These are phyloP conservation scores for Deilephila porcellus DNA, from an alignment of 2,888 invertebrate genomes.

Conservation along the genomic window DNA sequence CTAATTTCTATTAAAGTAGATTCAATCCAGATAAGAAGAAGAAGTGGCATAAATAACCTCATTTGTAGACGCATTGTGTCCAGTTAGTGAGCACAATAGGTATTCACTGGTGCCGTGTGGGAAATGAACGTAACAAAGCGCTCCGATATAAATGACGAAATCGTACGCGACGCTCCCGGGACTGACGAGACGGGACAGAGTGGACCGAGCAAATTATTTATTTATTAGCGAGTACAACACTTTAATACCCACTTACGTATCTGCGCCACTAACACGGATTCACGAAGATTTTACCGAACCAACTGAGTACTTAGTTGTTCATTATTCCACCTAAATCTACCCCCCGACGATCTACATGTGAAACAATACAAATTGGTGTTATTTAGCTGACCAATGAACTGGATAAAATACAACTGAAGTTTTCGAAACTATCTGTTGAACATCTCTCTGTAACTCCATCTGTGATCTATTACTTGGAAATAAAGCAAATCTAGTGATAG, in stretches of 20 bases:
- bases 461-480: no score
- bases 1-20: no score
- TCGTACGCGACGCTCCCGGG: constrained; percentile 11
- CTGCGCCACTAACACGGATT: constrained; percentile 4
- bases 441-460: no score
- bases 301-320: neutral
- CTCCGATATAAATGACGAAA: constrained; percentile 25
- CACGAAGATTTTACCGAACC: neutral
- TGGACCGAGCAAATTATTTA: constrained; percentile 26
- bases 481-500: no score
- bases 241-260: constrained; percentile 24
- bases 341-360: no score
- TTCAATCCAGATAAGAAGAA: no score
- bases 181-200: constrained; percentile 10
- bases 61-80: neutral
- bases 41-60: neutral
- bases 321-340: no score
- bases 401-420: no score
- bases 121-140: constrained; percentile 15
- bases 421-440: no score
- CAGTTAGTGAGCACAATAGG: neutral
- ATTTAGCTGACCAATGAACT: no score
- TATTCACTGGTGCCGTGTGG: neutral
- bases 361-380: no score
- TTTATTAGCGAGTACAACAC: constrained; percentile 24